Conservation (phyloP, 2,797 vertebrate species). For the Syndactyla subalaris region DNA sequence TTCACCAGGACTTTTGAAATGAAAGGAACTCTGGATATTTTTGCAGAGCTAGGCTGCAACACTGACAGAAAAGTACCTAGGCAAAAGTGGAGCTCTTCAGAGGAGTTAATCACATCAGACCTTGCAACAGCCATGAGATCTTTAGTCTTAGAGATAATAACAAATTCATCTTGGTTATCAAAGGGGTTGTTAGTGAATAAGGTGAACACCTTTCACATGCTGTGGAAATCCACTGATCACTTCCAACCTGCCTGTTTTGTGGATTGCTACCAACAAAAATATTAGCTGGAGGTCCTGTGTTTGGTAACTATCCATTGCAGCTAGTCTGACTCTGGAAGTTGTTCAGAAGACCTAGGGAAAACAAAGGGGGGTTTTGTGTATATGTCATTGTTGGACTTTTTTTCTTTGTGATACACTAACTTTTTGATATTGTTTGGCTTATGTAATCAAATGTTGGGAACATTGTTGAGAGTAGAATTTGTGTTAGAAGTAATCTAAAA, state of each 20-base stretch:
- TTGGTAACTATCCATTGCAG: background rate
- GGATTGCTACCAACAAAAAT: background rate
- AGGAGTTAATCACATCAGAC: background rate
- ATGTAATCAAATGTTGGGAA: background rate
- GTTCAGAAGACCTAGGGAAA: background rate
- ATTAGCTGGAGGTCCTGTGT: background rate
- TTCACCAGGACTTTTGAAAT: background rate
- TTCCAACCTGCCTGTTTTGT: background rate
- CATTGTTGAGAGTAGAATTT: background rate
- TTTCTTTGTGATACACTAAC: background rate
- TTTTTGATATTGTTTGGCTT: background rate
- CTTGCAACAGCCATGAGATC: background rate
- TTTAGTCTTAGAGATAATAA: background rate
- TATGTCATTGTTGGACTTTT: background rate
- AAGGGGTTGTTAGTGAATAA: background rate
- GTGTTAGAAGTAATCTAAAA: background rate
- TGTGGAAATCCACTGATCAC: background rate
- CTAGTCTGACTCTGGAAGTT: background rate
- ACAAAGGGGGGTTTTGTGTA: accelerated
- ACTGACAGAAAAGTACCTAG: background rate
- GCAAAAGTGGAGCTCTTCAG: background rate
- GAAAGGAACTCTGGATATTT: background rate
- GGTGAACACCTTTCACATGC: background rate
- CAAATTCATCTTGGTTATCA: background rate
- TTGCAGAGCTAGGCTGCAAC: background rate